Evolutionary conservation across 2,888 invertebrate species (phyloP).

Genomic region (Litoditis marina): DNA sequence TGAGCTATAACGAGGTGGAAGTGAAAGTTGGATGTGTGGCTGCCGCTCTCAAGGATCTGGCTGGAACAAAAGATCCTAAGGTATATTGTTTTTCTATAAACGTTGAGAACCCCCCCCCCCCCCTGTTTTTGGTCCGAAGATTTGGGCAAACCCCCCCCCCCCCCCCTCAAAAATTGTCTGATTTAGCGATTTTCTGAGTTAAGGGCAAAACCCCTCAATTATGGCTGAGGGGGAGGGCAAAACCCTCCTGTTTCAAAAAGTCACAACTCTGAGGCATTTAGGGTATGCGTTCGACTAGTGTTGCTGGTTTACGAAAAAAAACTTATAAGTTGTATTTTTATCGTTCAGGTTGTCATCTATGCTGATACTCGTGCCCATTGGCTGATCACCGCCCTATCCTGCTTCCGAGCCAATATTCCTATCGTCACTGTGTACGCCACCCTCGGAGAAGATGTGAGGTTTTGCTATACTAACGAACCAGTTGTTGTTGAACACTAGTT

Average conservation of each 20-base stretch:
- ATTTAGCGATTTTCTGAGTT: too few species aligned
- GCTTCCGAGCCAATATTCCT: slow-evolving; percentile 85
- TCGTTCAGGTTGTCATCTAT: slow-evolving; percentile 77
- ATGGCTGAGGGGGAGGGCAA: too few species aligned
- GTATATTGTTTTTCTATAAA: slow-evolving; percentile 8
- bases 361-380: slow-evolving; percentile 97
- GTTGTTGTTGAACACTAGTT: background rate
- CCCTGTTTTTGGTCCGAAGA: too few species aligned
- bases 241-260: too few species aligned
- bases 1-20: slow-evolving; percentile 51
- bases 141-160: too few species aligned
- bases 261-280: too few species aligned
- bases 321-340: background rate
- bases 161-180: too few species aligned
- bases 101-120: too few species aligned
- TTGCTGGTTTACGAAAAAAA: too few species aligned
- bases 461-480: background rate
- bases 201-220: too few species aligned
- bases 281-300: too few species aligned
- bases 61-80: slow-evolving; percentile 62
- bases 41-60: slow-evolving; percentile 78
- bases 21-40: slow-evolving; percentile 79
- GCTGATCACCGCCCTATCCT: slow-evolving; percentile 92
- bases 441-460: slow-evolving; percentile 76
- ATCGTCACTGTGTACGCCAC: slow-evolving; percentile 96